A percentile compares a stretch with the other conserved stretches of the same genome.
Conservation (phyloP, 2,888 invertebrate genomes). For the Eupsilia transversa region DNA sequence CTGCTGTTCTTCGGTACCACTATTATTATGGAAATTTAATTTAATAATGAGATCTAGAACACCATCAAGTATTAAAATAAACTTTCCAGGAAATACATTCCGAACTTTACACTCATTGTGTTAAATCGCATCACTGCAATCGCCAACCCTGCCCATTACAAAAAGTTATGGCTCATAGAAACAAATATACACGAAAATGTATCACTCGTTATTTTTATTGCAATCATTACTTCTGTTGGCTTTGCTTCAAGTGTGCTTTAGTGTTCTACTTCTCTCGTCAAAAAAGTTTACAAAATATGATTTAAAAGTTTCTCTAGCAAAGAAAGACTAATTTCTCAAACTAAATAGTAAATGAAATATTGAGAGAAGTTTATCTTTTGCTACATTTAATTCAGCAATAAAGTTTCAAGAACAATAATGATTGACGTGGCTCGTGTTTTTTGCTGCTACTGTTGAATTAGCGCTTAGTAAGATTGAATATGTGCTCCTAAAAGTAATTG, state of each 20-base stretch:
- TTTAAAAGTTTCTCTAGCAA: conserved; percentile 31
- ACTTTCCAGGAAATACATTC: conserved; percentile 27
- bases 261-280: conserved; percentile 34
- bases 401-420: conserved; percentile 17
- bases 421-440: conserved; percentile 13
- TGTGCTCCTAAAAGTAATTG: not conserved
- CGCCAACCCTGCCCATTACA: conserved; percentile 17
- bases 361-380: conserved; percentile 2
- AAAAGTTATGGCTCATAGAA: not conserved
- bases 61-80: not conserved
- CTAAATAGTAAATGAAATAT: conserved; percentile 8
- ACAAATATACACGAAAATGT: conserved; percentile 24
- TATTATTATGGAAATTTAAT: conserved; percentile 26
- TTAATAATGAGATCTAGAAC: conserved; percentile 6
- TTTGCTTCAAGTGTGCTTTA: conserved; percentile 42
- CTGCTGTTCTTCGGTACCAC: conserved; percentile 20
- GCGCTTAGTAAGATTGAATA: conserved; percentile 13
- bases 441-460: not conserved
- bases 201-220: conserved; percentile 40
- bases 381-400: not conserved
- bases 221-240: conserved; percentile 46
- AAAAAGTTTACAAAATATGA: conserved; percentile 39
- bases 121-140: not conserved
- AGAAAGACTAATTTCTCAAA: not conserved
- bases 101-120: not conserved